phyloP scores from a whole-genome alignment of 1,140 invertebrate genomes.

The Brachionus calyciflorus region DNA sequence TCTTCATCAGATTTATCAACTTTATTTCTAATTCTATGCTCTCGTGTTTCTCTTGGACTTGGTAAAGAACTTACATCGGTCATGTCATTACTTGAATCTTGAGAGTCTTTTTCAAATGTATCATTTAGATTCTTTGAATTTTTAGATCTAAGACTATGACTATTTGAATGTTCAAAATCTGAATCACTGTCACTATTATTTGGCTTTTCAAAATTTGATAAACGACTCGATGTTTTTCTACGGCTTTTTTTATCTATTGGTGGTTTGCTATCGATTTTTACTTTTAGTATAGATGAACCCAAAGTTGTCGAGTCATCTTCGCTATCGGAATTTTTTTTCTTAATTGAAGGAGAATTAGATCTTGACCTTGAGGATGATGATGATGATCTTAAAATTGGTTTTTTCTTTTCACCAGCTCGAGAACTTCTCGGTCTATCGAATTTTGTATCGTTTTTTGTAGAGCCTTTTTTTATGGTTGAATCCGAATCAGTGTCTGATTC shows the following conservation, averaged over 20 bases:
- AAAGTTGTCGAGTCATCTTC: background rate
- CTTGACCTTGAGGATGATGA: background rate
- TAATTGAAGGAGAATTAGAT: background rate
- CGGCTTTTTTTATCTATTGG: slow-evolving; percentile 37
- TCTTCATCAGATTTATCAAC: background rate
- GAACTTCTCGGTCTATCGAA: background rate
- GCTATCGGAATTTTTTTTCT: background rate
- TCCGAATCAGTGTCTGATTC: background rate
- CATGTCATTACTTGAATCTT: slow-evolving; percentile 31
- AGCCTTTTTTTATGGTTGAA: background rate
- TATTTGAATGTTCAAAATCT: background rate
- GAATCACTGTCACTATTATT: background rate
- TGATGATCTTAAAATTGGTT: slow-evolving; percentile 1
- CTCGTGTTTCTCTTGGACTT: slow-evolving; percentile 36
- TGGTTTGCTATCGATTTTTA: slow-evolving; percentile 27
- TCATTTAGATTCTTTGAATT: background rate
- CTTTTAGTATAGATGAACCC: slow-evolving; percentile 17
- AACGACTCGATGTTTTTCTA: background rate
- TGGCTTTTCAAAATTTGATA: slow-evolving; percentile 38
- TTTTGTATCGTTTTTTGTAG: background rate
- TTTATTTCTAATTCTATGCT: background rate
- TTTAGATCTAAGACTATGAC: background rate
- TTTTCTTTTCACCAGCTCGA: background rate
- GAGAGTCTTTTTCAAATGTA: background rate
- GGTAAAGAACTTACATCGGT: slow-evolving; percentile 35